Evolutionary conservation across 1,140 invertebrate species (phyloP), one percentile per base, ranked within the genome.

Genomic region (Meloidogyne exigua): DNA sequence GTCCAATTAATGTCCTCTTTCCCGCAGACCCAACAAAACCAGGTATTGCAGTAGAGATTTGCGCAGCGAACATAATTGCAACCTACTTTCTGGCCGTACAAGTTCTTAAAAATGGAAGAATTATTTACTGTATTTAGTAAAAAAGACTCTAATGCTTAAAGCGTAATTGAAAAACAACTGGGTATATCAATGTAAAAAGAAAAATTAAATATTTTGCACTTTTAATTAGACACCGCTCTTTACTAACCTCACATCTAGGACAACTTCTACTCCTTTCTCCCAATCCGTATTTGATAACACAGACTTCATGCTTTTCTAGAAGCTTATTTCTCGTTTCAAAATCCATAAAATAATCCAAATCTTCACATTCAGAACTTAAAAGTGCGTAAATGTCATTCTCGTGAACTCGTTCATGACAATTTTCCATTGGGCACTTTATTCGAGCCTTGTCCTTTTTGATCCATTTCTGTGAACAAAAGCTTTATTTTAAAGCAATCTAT

Each of bases 11-110:
- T 12, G 62, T 62, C 78, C 0, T 70, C 42, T 36, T 79, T 62
- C 1, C 78, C 78, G 62, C 78, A 79, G n/a, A 28, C 25, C 26
- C 64, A 79, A 63, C 78, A 79, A 23, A 79, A 79, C 78, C 78
- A 79, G 21, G 68, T 75, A 57, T 79, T 78, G 69, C 78, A 79
- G 1, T 32, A 76, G 13, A 79, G 66, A 67, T 79, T 79, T 28
- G 78, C 49, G 44, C 78, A 79, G n/a, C 78, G 67, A 11, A 79
- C 78, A 49, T 70, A 79, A 5, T 70, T 71, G 32, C 78, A 79
- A 57, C 78, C 78, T 25, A 67, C 64, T 36, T 75, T 79, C 36
- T 79, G 44, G 15, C 65, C 68, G 15, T 79, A 79, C 9, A 79
- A 32, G n/a, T 79, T 80, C 78, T 78, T 32, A 28, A 76, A 57